phyloP scores from a whole-genome alignment of 2,113 vertebrate species.

The Scophthalmus maximus region DNA sequence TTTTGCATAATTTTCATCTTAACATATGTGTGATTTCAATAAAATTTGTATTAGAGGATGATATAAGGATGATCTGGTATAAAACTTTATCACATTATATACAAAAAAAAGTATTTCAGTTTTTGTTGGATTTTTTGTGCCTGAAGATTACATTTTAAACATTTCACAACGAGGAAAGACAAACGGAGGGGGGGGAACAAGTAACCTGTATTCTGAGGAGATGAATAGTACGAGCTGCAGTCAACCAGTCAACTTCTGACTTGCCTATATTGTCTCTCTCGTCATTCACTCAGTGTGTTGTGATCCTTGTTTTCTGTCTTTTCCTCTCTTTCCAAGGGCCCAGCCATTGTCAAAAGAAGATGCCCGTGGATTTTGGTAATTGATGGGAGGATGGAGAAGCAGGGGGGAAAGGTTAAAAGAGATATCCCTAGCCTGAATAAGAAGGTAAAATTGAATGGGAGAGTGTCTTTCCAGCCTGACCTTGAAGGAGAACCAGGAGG shows the following conservation, averaged over 20 bases:
- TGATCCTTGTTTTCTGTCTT: constrained; percentile 54
- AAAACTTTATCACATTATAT: constrained; percentile 44
- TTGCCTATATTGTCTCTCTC: constrained; percentile 31
- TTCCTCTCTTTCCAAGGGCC: constrained; percentile 66
- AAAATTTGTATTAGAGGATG: constrained; percentile 38
- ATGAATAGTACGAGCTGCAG: constrained; percentile 29
- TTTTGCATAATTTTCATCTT: constrained; percentile 77
- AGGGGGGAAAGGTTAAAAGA: constrained; percentile 73
- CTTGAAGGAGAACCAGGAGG: constrained; percentile 74
- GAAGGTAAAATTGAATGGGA: constrained; percentile 73
- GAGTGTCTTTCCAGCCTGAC: constrained; percentile 77
- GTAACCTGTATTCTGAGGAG: constrained; percentile 29
- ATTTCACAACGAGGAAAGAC: constrained; percentile 17
- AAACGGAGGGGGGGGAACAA: constrained; percentile 17
- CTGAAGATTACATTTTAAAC: constrained; percentile 19
- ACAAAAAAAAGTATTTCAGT: neutral
- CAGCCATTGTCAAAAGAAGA: constrained; percentile 64
- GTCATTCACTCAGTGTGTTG: constrained; percentile 57
- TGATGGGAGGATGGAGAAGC: constrained; percentile 58
- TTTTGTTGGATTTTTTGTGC: neutral
- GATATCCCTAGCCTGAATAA: constrained; percentile 79
- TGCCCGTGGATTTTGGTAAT: constrained; percentile 64
- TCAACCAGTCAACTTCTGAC: constrained; percentile 48
- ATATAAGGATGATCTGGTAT: constrained; percentile 41
- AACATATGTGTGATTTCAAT: constrained; percentile 66